phyloP scores from a whole-genome alignment of 2,797 vertebrate species.

The Lepus townsendii region DNA sequence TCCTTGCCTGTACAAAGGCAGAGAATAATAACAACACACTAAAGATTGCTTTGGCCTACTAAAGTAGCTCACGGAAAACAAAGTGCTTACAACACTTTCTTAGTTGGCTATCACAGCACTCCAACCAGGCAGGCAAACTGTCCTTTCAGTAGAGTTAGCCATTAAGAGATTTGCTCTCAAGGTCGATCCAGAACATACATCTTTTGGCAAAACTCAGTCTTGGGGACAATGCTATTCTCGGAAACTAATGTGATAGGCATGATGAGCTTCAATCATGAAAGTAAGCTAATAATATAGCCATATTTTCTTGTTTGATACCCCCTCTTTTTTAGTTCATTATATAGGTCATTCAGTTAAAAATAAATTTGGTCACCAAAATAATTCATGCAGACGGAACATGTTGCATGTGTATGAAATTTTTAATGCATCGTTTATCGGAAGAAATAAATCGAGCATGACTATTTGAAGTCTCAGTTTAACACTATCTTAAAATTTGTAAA shows the following conservation, averaged over 20 bases:
- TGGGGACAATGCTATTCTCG: neutral
- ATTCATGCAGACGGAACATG: constrained; percentile 17
- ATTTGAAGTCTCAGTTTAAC: constrained; percentile 22
- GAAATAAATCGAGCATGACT: constrained; percentile 28
- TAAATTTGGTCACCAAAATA: neutral
- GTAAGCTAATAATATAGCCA: neutral
- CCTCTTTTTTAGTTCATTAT: neutral
- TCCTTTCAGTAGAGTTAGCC: constrained; percentile 24
- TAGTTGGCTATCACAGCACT: neutral
- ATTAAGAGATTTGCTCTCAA: constrained; percentile 41
- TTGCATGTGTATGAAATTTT: neutral
- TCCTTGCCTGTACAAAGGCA: neutral
- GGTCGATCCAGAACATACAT: neutral
- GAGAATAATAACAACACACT: neutral
- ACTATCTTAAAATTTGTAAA: constrained; percentile 55
- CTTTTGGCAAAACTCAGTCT: constrained; percentile 45
- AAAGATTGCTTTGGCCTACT: neutral
- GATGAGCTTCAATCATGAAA: constrained; percentile 32
- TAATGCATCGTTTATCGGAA: constrained; percentile 34
- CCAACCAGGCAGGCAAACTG: neutral
- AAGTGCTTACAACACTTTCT: constrained; percentile 24
- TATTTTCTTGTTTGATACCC: neutral
- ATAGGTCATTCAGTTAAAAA: constrained; percentile 1
- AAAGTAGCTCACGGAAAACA: neutral
- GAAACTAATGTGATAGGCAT: neutral